These are phyloP conservation scores for Sebastes goodei DNA, from an alignment of 2,797 vertebrate species.

Conservation along the genomic window DNA sequence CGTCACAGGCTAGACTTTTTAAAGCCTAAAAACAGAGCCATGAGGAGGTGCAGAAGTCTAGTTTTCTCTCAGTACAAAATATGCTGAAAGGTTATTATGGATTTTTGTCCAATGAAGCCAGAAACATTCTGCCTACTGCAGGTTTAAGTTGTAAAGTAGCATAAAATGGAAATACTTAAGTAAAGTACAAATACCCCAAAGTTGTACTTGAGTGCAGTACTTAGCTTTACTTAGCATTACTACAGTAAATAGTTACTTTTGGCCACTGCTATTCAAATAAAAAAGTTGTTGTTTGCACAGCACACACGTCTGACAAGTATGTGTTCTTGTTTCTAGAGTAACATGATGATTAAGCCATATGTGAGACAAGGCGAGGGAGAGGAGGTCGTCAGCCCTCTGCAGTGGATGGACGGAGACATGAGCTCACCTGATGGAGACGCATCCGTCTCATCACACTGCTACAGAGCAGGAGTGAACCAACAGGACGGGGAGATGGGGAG, in stretches of 20 bases:
- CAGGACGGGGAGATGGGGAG: slow-evolving; percentile 74
- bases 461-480: slow-evolving; percentile 60
- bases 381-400: slow-evolving; percentile 84
- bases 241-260: background rate
- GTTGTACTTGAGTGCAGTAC: background rate
- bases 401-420: slow-evolving; percentile 87
- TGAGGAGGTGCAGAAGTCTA: too few species aligned
- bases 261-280: background rate
- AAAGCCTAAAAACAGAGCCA: too few species aligned
- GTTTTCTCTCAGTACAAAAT: too few species aligned
- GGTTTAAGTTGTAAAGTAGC: too few species aligned
- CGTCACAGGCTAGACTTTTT: rapidly evolving
- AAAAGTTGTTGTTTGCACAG: background rate
- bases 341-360: slow-evolving; percentile 87
- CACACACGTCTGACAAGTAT: background rate
- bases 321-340: slow-evolving; percentile 63
- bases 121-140: rapidly evolving
- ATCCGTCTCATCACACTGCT: slow-evolving; percentile 61
- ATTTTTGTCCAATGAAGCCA: too few species aligned
- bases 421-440: slow-evolving; percentile 86
- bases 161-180: background rate
- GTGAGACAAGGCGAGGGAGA: slow-evolving; percentile 83
- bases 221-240: background rate
- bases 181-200: background rate
- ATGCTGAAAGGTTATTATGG: too few species aligned